Evolutionary conservation across 2,113 vertebrate genomes (phyloP).

Genomic region (Ornithorhynchus anatinus): DNA sequence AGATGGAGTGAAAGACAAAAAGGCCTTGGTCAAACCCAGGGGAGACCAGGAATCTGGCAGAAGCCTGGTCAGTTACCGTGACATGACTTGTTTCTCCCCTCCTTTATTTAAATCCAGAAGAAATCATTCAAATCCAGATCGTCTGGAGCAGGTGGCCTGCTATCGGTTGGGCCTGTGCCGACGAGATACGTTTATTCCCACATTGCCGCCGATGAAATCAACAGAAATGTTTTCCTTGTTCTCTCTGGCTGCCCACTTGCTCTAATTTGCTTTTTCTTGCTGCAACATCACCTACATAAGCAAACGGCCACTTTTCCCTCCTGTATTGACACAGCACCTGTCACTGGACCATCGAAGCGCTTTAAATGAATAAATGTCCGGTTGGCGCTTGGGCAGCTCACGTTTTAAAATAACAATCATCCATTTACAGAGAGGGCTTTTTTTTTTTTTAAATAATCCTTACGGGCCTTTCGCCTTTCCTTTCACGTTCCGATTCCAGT

Average conservation of each 20-base stretch:
- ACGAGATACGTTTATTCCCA: neutral
- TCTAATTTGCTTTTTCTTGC: neutral
- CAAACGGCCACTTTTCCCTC: neutral
- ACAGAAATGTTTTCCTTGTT: too few relatives aligned
- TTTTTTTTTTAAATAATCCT: neutral
- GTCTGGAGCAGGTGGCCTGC: neutral
- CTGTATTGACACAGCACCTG: neutral
- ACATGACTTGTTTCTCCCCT: neutral
- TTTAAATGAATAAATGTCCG: neutral
- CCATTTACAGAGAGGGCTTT: neutral
- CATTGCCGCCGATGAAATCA: neutral
- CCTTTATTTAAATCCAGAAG: neutral
- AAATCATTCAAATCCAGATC: neutral
- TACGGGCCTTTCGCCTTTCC: too few relatives aligned
- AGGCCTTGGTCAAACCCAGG: neutral
- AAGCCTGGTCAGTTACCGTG: neutral
- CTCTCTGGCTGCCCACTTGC: neutral
- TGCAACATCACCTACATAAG: accelerated
- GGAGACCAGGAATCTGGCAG: neutral
- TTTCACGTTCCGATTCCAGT: too few relatives aligned
- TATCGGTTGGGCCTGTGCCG: neutral
- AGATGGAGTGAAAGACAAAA: neutral
- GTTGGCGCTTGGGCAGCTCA: neutral
- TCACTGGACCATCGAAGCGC: neutral
- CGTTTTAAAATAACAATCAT: neutral